A percentile compares a stretch with the other conserved stretches of the same genome.
Conservation (phyloP, 2,113 vertebrate species). For the Crotalus tigris region DNA sequence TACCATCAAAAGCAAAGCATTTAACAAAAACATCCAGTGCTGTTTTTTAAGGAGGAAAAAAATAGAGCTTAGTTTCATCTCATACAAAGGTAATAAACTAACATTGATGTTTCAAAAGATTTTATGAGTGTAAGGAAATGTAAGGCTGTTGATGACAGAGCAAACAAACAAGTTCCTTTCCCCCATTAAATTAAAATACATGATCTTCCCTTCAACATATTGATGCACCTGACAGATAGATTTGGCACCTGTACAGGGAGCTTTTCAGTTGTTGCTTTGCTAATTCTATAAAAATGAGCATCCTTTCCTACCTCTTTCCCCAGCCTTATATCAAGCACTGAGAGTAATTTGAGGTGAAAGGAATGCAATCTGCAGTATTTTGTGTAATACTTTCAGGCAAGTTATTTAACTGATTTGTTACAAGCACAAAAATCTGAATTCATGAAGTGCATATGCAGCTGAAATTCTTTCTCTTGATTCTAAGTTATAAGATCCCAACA, state of each 20-base stretch:
- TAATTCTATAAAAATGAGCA: slow-evolving; percentile 44
- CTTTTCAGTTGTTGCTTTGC: slow-evolving; percentile 31
- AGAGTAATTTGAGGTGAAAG: slow-evolving; percentile 40
- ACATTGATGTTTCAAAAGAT: slow-evolving; percentile 15
- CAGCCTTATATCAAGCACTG: slow-evolving; percentile 20
- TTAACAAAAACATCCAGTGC: slow-evolving; percentile 26
- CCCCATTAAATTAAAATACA: slow-evolving; percentile 40
- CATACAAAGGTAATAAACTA: slow-evolving; percentile 46
- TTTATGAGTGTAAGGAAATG: slow-evolving; percentile 44
- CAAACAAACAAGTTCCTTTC: slow-evolving; percentile 35
- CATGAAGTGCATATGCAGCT: slow-evolving; percentile 13
- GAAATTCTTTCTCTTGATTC: slow-evolving; percentile 41
- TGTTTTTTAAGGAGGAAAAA: slow-evolving; percentile 41
- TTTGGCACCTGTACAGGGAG: slow-evolving; percentile 42
- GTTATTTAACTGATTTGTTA: slow-evolving; percentile 54
- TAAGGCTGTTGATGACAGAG: slow-evolving; percentile 50
- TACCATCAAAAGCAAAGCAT: slow-evolving; percentile 41
- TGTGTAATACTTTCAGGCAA: slow-evolving; percentile 45
- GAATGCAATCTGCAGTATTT: slow-evolving; percentile 39
- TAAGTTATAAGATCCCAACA: slow-evolving; percentile 24
- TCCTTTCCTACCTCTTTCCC: rapidly evolving
- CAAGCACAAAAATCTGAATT: slow-evolving; percentile 43
- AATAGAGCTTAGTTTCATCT: slow-evolving; percentile 34
- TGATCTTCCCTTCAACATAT: slow-evolving; percentile 38
- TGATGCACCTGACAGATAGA: slow-evolving; percentile 43